A percentile compares a stretch with the other conserved stretches of the same genome.
These are phyloP conservation scores for Macquaria australasica DNA, from an alignment of 2,113 vertebrate genomes.

Conservation along the genomic window DNA sequence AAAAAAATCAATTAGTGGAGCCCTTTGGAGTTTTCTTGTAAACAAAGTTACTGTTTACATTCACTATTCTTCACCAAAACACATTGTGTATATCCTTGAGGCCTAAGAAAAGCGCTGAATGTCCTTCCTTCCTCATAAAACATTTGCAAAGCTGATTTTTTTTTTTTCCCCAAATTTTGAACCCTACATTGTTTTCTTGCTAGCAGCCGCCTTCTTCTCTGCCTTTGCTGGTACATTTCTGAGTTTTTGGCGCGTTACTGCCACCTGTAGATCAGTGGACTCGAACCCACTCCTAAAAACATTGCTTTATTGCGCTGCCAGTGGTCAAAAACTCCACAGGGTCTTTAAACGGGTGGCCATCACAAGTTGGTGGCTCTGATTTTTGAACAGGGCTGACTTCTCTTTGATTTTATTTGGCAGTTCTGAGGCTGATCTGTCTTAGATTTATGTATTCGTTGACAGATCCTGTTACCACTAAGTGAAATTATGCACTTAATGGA, in stretches of 20 bases:
- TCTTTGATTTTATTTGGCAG: neutral
- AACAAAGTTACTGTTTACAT: neutral
- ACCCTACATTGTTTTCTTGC: neutral
- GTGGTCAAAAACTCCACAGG: too few species aligned
- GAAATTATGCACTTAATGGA: neutral
- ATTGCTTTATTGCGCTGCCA: too few species aligned
- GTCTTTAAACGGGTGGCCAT: too few species aligned
- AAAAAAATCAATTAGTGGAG: too few species aligned
- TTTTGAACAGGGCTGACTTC: neutral
- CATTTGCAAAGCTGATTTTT: too few species aligned
- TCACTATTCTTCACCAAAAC: neutral
- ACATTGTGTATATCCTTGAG: neutral
- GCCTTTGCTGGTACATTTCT: neutral
- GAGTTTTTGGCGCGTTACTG: neutral
- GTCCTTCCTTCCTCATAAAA: neutral
- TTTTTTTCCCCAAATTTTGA: too few species aligned
- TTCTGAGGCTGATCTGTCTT: neutral
- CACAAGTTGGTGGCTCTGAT: too few species aligned
- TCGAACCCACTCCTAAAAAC: too few species aligned
- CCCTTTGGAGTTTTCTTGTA: neutral
- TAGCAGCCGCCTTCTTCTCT: neutral
- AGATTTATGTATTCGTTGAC: neutral
- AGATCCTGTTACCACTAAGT: neutral
- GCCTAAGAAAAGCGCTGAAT: too few species aligned
- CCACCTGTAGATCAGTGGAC: neutral